These are phyloP conservation scores for Paradoxurus hermaphroditus DNA, from an alignment of 2,113 vertebrate species.

Conservation along the genomic window DNA sequence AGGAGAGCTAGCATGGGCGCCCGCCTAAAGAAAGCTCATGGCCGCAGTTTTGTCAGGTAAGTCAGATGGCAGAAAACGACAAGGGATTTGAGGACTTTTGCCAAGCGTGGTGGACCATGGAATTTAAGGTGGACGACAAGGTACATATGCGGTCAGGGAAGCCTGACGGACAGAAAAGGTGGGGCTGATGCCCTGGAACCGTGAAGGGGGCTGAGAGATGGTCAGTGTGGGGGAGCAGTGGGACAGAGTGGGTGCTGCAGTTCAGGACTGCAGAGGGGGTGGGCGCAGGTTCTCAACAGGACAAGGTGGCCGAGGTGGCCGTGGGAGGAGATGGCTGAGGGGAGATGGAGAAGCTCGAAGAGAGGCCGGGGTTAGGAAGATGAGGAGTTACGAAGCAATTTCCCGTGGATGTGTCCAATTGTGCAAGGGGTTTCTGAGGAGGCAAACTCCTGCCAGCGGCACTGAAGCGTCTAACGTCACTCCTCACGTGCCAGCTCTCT, in stretches of 20 bases:
- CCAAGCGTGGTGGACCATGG: not conserved
- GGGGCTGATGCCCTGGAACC: not conserved
- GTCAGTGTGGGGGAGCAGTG: not conserved
- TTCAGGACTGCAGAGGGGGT: not conserved
- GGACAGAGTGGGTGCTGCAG: not conserved
- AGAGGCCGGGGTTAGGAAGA: not conserved
- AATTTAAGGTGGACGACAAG: not conserved
- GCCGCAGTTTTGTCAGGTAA: not conserved
- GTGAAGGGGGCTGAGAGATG: not conserved
- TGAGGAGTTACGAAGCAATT: not conserved
- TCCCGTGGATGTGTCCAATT: not conserved
- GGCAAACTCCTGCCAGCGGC: not conserved
- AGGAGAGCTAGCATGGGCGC: not conserved
- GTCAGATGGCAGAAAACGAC: not conserved
- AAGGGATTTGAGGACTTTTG: not conserved
- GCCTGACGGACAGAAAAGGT: not conserved
- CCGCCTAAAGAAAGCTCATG: not conserved
- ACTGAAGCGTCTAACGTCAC: not conserved
- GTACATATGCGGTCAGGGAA: not conserved
- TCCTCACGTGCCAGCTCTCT: not conserved
- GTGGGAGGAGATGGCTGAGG: not conserved
- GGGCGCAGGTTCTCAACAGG: not conserved
- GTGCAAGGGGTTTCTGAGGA: not conserved
- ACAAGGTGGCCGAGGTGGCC: not conserved
- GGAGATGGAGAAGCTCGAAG: not conserved